Evolutionary conservation across 1,140 invertebrate species (phyloP).

Genomic region (Holcopasites calliopsidis): DNA sequence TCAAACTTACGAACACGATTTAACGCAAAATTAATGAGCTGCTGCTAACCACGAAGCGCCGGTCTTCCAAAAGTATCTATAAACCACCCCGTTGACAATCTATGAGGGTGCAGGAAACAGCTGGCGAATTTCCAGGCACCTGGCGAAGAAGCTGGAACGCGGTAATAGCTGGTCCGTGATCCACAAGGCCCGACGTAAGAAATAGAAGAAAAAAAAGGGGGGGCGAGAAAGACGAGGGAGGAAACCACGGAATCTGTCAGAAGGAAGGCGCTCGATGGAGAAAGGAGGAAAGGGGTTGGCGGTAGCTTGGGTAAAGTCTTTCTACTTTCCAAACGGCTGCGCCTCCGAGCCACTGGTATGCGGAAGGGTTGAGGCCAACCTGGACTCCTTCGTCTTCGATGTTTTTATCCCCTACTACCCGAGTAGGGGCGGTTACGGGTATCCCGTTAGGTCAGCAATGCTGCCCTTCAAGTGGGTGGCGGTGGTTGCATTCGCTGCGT

Average conservation of each 20-base stretch:
- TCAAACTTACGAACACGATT: no score
- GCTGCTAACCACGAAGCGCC: no score
- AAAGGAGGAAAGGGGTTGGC: conserved; percentile 35
- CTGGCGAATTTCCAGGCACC: conserved; percentile 63
- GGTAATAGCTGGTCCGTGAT: conserved; percentile 38
- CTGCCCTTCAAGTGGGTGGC: conserved; percentile 56
- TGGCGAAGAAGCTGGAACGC: conserved; percentile 55
- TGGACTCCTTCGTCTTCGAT: conserved; percentile 33
- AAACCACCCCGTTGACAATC: not conserved
- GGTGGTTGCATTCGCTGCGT: conserved; percentile 43
- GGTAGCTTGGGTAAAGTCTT: conserved; percentile 30
- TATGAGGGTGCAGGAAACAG: conserved; percentile 53
- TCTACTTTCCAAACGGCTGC: conserved; percentile 65
- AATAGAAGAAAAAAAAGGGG: not conserved
- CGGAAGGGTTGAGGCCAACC: conserved; percentile 71
- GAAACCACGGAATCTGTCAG: conserved; percentile 34
- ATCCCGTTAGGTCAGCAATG: conserved; percentile 70
- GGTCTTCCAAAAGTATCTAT: no score
- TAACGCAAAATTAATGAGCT: no score
- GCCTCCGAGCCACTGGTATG: conserved; percentile 56
- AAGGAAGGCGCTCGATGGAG: conserved; percentile 25
- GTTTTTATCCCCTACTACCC: conserved; percentile 56
- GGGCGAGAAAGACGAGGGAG: conserved; percentile 10
- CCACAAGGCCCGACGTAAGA: conserved; percentile 2
- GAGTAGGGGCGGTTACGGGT: conserved; percentile 56